These are phyloP conservation scores for Dicyrtomina minuta DNA, from an alignment of 2,888 invertebrate species.

Conservation along the genomic window DNA sequence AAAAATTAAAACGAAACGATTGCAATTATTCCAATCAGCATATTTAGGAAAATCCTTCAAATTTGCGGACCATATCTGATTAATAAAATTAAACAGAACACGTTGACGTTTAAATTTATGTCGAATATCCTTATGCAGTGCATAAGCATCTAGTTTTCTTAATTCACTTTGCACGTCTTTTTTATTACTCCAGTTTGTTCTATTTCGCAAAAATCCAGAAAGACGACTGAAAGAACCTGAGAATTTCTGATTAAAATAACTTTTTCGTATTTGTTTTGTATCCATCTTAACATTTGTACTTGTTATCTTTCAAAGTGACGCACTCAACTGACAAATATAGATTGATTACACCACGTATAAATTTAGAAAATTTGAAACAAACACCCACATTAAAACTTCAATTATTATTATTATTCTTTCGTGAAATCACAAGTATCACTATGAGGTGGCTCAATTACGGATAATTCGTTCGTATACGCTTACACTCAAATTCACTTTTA, in stretches of 20 bases:
- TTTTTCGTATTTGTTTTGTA: not conserved
- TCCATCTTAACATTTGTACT: too few relatives aligned
- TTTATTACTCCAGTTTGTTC: not conserved
- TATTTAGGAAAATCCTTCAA: not conserved
- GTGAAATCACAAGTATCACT: too few relatives aligned
- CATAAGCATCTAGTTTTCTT: not conserved
- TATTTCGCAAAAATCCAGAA: not conserved
- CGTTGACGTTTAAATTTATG: not conserved
- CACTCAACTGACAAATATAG: too few relatives aligned
- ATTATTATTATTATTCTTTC: too few relatives aligned
- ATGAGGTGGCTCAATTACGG: too few relatives aligned
- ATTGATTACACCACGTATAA: too few relatives aligned
- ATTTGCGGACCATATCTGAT: constrained; percentile 6
- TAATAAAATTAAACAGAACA: not conserved
- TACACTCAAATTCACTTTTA: too few relatives aligned
- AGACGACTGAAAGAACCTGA: not conserved
- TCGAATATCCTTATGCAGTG: not conserved
- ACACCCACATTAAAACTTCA: too few relatives aligned
- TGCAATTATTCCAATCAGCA: not conserved
- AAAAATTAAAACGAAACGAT: not conserved
- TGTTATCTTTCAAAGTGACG: too few relatives aligned
- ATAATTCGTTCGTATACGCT: too few relatives aligned
- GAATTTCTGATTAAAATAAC: not conserved
- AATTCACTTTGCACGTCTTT: not conserved
- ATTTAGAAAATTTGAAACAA: too few relatives aligned